Evolutionary conservation across 92 coral and sea anemone species (phyloP), one percentile per base, ranked within the genome.

Genomic region (Epizoanthus rinbou): DNA sequence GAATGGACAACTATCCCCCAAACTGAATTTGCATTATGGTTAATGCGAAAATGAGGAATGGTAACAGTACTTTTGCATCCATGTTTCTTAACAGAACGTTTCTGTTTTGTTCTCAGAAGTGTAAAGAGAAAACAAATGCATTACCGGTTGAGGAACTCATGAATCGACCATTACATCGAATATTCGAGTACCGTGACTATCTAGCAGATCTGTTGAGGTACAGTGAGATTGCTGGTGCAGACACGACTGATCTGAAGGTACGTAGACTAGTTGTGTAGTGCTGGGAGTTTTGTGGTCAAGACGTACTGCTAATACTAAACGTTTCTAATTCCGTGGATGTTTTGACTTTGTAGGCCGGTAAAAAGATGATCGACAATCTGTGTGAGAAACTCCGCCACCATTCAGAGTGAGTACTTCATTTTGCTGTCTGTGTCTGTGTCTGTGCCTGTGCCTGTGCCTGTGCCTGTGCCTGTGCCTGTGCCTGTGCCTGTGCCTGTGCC

Each of bases 141-240:
- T 91, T 91, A 5, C 98, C 99, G 2, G 70, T 97, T 64, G 90
- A 86, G 37, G 88, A 92, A 15, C 90, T 97, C 31, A 86, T 97
- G 73, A 92, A 94, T 19, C 88, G 94, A 35, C 99, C 99, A 18
- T 85, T 92, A 31, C 91, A 97, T 78, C 91, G 99, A 23, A 76
- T 97, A 41, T 90, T 94, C 62, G 99, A 89, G 69, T 97, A 97
- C 88, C 86, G 90, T 73, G 87, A 86, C 17, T 90, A 73, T 47
- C 84, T 97, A 33, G 69, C 90, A 23, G 90, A 97, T 57, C 91
- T 97, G 65, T 45, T 94, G 75, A 76, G 85, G 39, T 91, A 84
- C 70, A 94, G 93, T 69, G 87, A 76, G 74, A 81, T 84, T 68
- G 92, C 95, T 37, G 90, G 88, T 7, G 73, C 87, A 16, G 92